Evolutionary conservation across 2,888 invertebrate species (phyloP), one percentile per base, ranked within the genome.

Genomic region (Drosophila nigricruria): DNA sequence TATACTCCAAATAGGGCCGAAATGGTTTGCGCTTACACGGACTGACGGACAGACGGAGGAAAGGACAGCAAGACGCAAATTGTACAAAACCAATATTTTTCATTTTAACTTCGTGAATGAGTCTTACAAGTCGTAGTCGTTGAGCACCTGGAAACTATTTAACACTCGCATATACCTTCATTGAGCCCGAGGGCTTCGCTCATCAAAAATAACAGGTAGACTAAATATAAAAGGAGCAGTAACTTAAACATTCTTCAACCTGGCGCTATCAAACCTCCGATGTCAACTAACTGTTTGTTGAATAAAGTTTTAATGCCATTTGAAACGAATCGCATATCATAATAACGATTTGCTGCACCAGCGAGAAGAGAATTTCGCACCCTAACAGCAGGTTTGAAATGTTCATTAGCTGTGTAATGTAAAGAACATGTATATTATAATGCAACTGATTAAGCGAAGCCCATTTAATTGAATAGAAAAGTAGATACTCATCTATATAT

Each of bases 161-260:
- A 40, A 3, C 40, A 10, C 9, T 10, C n/a, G 10, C 10, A 40
- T 14, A 40, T 40, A 40, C 40, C 40, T 18, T 40, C 40, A 18
- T 18, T 18, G 0, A 4, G 1, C 18, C 18, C 18, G 10, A 38
- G 1, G 1, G 5, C 4, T 0, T 38, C n/a, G 12, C 63, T 57
- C 5, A 58, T 36, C 1, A 40, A 20, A 20, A 12, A 10, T 4
- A 20, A 42, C 16, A 42, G 20, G 42, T 12, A 14, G 20, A 20
- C 5, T 1, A 42, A 12, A 20, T 14, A 42, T 2, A 20, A 42
- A 42, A 14, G 1, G 8, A 20, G 5, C 5, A 45, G 5, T 0
- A 25, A 10, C 16, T 38, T 64, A 4, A 45, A 34, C 68, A 62
- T 52, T 10, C 36, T 2, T 42, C 12, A 12, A 42, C 42, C 42